Conservation (phyloP, 1,140 invertebrate species). For the Zaprionus capensis region DNA sequence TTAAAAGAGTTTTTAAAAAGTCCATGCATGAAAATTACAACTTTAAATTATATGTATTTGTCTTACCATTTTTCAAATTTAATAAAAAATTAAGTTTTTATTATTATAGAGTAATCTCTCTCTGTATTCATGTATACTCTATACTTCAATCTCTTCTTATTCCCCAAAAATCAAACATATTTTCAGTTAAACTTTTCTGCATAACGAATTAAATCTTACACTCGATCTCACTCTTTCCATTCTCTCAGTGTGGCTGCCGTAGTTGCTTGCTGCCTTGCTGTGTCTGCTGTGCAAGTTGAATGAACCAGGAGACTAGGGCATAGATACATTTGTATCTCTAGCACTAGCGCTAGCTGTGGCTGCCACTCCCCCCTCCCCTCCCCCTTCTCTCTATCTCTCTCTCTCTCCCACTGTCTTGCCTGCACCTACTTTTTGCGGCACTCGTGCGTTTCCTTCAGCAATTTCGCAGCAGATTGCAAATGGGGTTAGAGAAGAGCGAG, state of each 20-base stretch:
- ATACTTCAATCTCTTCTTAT: neutral
- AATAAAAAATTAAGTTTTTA: neutral
- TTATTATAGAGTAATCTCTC: neutral
- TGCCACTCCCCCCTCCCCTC: neutral
- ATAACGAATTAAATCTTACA: neutral
- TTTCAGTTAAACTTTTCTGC: too few relatives aligned
- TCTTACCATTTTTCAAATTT: neutral
- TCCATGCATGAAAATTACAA: too few relatives aligned
- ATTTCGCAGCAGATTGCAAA: constrained; percentile 67
- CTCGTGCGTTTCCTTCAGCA: constrained; percentile 81
- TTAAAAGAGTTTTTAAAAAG: too few relatives aligned
- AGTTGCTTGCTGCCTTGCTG: constrained; percentile 24
- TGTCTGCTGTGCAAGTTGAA: constrained; percentile 65
- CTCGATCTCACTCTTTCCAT: neutral
- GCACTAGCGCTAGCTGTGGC: neutral
- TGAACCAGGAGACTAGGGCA: constrained; percentile 75
- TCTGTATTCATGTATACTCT: neutral
- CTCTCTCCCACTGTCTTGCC: constrained; percentile 44
- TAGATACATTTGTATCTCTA: constrained; percentile 14
- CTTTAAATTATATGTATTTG: too few relatives aligned
- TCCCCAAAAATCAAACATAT: too few relatives aligned
- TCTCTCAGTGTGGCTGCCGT: constrained; percentile 21
- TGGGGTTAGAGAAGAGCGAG: constrained; percentile 50
- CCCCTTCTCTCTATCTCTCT: neutral
- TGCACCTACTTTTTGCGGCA: constrained; percentile 52